Percentiles rank a stretch among this genome's conserved stretches.
Evolutionary conservation across 2,888 invertebrate species (phyloP).

Genomic region (Teinopalpus imperialis): DNA sequence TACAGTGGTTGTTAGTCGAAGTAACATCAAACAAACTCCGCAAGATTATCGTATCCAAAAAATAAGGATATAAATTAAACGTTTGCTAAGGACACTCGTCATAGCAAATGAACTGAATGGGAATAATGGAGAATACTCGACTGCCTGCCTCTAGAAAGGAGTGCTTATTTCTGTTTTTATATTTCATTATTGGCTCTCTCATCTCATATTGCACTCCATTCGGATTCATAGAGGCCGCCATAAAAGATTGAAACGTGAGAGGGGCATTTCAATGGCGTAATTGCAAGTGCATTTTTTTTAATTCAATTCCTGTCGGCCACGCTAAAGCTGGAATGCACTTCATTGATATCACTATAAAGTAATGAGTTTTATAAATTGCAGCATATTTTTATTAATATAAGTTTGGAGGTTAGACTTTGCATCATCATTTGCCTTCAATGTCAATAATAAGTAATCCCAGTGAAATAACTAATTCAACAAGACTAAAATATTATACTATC

Average conservation of each 20-base stretch:
- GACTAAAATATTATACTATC: too few species aligned
- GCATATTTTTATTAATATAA: constrained; percentile 27
- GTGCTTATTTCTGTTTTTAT: constrained; percentile 79
- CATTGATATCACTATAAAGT: constrained; percentile 74
- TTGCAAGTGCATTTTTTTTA: constrained; percentile 78
- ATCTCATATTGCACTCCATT: constrained; percentile 77
- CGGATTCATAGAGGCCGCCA: constrained; percentile 73
- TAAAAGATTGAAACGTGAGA: constrained; percentile 80
- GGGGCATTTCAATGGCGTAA: constrained; percentile 78
- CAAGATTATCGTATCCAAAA: constrained; percentile 26
- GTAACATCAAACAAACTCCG: constrained; percentile 27
- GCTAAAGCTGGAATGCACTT: constrained; percentile 75
- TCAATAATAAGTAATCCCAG: too few species aligned
- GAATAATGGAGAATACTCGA: constrained; percentile 74
- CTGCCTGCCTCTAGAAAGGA: constrained; percentile 62
- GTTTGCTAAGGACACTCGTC: constrained; percentile 66
- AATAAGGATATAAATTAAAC: constrained; percentile 61
- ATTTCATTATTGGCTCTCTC: constrained; percentile 81
- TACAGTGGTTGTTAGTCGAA: constrained; percentile 16
- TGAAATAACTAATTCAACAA: too few species aligned
- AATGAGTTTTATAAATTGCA: constrained; percentile 52
- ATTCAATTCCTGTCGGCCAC: constrained; percentile 76
- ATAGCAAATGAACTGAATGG: constrained; percentile 68
- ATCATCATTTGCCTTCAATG: too few species aligned
- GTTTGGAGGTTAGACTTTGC: background rate